Base-by-base conservation (phyloP, 37 sponge, comb jelly and placozoan genomes). In the Hormiphora californensis region DNA sequence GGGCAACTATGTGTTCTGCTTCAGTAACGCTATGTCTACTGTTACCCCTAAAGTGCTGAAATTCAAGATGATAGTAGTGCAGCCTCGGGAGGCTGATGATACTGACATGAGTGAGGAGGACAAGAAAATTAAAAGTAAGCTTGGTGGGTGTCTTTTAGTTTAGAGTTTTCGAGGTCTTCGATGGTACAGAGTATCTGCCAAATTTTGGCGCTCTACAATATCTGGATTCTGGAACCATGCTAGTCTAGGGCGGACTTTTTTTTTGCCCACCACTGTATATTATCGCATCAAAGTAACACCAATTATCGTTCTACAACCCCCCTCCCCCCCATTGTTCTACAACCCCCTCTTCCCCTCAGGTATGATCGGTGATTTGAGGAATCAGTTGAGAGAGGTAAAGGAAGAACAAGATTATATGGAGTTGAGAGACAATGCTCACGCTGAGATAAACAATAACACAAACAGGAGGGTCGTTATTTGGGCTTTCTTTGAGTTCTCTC, bases 391-490 rank as follows among this genome's bases (percentile, higher is more conserved):
- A 23, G 92, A 89, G 25, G 88, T 98, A 2, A 98, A 98, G 85
- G 95, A 98, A 46, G 99, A 98, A 65, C 95, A 98, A 49, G 99
- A 98, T 51, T 98, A 98, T 89, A 98, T 98, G 99, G 95, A 98
- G 85, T 92, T 98, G 17, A 31, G 99, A 63, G 99, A 98, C 61
- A 92, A 92, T 67, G 91, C 94, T 21, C 99, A 98, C 54, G 88
- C 95, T 33, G 92, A 93, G 92, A 98, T 94, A 63, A 98, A 98
- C 88, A 95, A 94, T 86, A 98, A 92, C 86, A 98, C 99, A 0
- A 98, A 98, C 86, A 91, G 94, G 9, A 67, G 99, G 5, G 99
- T 98, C 41, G 99, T 94, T 19, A 95, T 95, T 92, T 98, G 99
- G 99, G 88, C 99, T 1, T 90, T 95, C 63, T 98, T 98, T 85